Conservation (phyloP, 2,797 vertebrate species). For the Galagoides demidoff region DNA sequence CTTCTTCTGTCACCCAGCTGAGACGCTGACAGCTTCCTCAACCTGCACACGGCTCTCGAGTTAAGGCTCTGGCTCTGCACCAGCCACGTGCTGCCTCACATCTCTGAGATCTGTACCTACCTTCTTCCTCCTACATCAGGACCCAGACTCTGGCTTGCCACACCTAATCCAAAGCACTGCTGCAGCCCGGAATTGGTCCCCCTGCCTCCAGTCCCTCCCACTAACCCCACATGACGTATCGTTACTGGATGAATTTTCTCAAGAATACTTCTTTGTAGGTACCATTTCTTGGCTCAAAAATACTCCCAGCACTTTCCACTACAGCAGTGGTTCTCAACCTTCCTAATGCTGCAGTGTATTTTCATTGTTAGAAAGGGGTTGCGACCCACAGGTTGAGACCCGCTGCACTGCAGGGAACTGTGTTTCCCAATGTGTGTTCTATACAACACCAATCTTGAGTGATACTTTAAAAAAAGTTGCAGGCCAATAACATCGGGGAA, state of each 20-base stretch:
- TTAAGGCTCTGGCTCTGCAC: background rate
- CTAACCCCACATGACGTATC: background rate
- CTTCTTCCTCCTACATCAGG: background rate
- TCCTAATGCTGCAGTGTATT: no score
- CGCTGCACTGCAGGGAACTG: background rate
- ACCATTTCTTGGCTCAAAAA: background rate
- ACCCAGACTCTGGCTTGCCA: background rate
- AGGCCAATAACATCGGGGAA: background rate
- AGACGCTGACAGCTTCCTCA: background rate
- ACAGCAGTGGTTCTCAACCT: no score
- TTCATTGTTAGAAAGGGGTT: no score
- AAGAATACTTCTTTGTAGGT: background rate
- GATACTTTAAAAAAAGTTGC: background rate
- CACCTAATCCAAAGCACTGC: background rate
- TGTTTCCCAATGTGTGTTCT: background rate
- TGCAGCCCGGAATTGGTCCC: background rate
- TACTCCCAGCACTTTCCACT: background rate
- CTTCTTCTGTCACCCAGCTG: background rate
- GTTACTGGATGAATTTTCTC: background rate
- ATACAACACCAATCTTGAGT: background rate
- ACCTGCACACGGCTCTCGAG: background rate
- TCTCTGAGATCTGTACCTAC: background rate
- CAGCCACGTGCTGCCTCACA: background rate
- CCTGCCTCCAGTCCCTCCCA: background rate
- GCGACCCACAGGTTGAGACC: no score